Evolutionary conservation across 2,113 vertebrate species (phyloP), one percentile per base, ranked within the genome.

Genomic region (Notothenia coriiceps): DNA sequence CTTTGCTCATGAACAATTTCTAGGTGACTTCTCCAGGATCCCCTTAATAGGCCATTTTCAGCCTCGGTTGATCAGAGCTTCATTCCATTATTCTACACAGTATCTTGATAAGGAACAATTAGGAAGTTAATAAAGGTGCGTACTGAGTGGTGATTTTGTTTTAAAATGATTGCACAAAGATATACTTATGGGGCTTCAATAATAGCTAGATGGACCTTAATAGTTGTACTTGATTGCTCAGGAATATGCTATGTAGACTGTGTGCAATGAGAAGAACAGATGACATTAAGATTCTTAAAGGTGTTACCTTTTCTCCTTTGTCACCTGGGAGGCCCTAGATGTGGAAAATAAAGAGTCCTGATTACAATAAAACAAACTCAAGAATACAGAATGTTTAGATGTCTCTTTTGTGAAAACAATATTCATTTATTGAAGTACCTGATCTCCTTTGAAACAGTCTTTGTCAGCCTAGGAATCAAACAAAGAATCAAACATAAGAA

Each of bases 301-400:
- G 20, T 29, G 13, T 89, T 89, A 95, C 94, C 93, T 93, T 92
- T 25, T 93, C 92, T 91, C 95, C 95, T 70, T 88, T 88, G 35
- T 82, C 80, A 67, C 95, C 94, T 12, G 10, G 83, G 5, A 63
- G 60, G 22, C 94, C 94, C 94, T 95, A 81, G 10, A 67, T 57
- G 66, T 54, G 62, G 22, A 2, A 87, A 67, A 82, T 25, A 64
- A 68, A 61, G 44, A 79, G 46, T 44, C 5, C 20, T 25, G 6
- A 65, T 62, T 35, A 60, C 1, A 76, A 17, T 0, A 62, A 62
- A 69, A 33, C 14, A 50, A 13, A n/a, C 2, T 56, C 3, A 35
- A 78, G 29, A 72, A 15, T n/a, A 20, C 22, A 43, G 8, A 20
- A 33, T 57, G 50, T 14, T 52, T 12, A 52, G 18, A 55, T 22